A percentile compares a stretch with the other conserved stretches of the same genome.
Evolutionary conservation across 1,140 invertebrate genomes (phyloP).

Genomic region (Zaprionus davidi): DNA sequence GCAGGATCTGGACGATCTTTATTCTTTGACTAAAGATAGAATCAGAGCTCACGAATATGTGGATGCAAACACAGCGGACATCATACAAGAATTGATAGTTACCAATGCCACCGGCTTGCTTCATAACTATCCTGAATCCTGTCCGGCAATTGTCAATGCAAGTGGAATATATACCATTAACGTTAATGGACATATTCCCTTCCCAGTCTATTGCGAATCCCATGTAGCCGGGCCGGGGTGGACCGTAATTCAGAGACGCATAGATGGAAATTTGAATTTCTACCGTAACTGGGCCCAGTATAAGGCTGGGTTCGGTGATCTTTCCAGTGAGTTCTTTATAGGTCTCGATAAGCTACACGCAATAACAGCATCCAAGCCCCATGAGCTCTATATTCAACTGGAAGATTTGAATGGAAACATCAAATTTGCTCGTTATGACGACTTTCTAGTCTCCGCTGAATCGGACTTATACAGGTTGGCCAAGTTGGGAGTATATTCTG

Average conservation of each 20-base stretch:
- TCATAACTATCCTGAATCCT: background rate
- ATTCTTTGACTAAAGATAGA: background rate
- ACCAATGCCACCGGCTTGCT: constrained; percentile 3
- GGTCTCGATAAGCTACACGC: constrained; percentile 24
- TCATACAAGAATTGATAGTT: constrained; percentile 3
- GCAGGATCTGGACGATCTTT: background rate
- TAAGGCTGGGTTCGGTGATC: constrained; percentile 20
- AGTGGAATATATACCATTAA: constrained; percentile 10
- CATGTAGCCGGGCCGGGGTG: constrained; percentile 3
- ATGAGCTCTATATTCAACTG: constrained; percentile 18
- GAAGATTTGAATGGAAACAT: constrained; percentile 7
- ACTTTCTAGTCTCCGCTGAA: background rate
- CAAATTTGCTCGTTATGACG: constrained; percentile 9
- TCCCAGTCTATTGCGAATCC: background rate
- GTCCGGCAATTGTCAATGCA: background rate
- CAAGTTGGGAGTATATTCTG: constrained; percentile 10
- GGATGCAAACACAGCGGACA: background rate
- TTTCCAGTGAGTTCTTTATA: constrained; percentile 19
- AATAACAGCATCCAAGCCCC: background rate
- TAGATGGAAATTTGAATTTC: constrained; percentile 7
- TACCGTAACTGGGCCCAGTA: constrained; percentile 20
- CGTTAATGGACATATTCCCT: background rate
- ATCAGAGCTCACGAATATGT: background rate
- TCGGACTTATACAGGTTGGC: background rate
- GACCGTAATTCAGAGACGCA: constrained; percentile 8